Evolutionary conservation across 2,113 vertebrate genomes (phyloP), one percentile per base, ranked within the genome.

Genomic region (Morone saxatilis): DNA sequence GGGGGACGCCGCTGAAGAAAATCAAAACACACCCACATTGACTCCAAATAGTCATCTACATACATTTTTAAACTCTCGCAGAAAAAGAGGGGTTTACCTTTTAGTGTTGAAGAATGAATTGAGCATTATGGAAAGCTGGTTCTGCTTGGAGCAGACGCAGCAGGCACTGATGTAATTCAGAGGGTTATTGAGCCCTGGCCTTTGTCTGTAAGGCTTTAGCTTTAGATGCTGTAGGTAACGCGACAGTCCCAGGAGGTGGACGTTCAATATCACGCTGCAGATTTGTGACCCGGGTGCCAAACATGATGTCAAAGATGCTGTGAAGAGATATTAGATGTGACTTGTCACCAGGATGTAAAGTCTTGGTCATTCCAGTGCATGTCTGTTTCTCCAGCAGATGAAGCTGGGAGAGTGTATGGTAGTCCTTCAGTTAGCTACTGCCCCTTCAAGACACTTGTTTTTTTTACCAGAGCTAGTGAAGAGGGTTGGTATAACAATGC

Each of bases 41-140:
- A 89, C 80, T 92, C 87, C 89, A 88, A 89, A 87, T 83, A 47
- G 54, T 88, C 80, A 71, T 84, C 5, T 76, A 45, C 77, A 85
- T 86, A 45, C 77, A 85, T 86, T 80, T 83, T 71, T 5, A 60
- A 62, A 71, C 43, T 71, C 19, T 60, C 22, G 11, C 69, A 83
- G 77, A 61, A 54, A 76, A 72, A 38, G 25, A 67, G 25, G 59
- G 54, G 54, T 83, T 85, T 72, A 63, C 80, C 57, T 81, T 81
- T n/a, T 81, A 50, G 43, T 68, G 74, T 89, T 87, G 59, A 62
- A 66, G 20, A 25, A 9, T 70, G 54, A 70, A 43, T 10, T 22
- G 54, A 76, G 63, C 36, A 11, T 80, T 11, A 59, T 9, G 19
- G 78, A 31, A 61, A 71, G 65, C 69, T 36, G 53, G 47, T 69